Evolutionary conservation across 2,797 vertebrate genomes (phyloP).

Genomic region (Rhyacichthys aspro): DNA sequence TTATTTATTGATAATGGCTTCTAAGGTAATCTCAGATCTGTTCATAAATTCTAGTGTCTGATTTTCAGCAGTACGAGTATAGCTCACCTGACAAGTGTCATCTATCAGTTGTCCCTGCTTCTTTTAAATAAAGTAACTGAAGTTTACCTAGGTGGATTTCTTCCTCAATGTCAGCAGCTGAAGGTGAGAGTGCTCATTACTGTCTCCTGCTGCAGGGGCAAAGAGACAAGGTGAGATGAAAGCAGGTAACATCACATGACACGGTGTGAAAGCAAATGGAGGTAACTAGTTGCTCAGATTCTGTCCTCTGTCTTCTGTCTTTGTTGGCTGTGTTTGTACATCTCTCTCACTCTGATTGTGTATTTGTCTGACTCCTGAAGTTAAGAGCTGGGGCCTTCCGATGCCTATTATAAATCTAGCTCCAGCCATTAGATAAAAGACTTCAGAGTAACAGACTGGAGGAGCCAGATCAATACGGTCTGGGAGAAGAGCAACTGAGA

Average conservation of each 20-base stretch:
- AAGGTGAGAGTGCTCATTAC: slow-evolving; percentile 57
- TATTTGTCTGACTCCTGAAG: slow-evolving; percentile 2
- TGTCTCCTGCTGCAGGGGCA: slow-evolving; percentile 36
- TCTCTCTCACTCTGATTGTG: slow-evolving; percentile 4
- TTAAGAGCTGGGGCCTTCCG: slow-evolving; percentile 7
- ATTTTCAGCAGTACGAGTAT: too few species aligned
- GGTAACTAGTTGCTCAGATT: slow-evolving; percentile 15
- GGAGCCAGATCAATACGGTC: slow-evolving; percentile 36
- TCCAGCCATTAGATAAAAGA: slow-evolving; percentile 23
- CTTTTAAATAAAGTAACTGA: slow-evolving; percentile 4
- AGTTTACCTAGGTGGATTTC: slow-evolving; percentile 8
- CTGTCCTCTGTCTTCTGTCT: not conserved
- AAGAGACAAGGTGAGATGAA: slow-evolving; percentile 8
- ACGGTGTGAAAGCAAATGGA: slow-evolving; percentile 18
- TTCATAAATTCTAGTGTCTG: too few species aligned
- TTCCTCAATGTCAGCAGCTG: slow-evolving; percentile 35
- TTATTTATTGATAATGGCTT: not conserved
- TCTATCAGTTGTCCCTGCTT: not conserved
- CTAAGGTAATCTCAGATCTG: too few species aligned
- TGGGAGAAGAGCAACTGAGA: slow-evolving; percentile 3
- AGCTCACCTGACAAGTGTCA: not conserved
- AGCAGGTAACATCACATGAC: slow-evolving; percentile 15
- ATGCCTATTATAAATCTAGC: slow-evolving; percentile 36
- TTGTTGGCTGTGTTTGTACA: not conserved
- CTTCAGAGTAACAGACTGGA: slow-evolving; percentile 27